phyloP scores from a whole-genome alignment of 2,797 vertebrate genomes.

The Sebastes steindachneri region DNA sequence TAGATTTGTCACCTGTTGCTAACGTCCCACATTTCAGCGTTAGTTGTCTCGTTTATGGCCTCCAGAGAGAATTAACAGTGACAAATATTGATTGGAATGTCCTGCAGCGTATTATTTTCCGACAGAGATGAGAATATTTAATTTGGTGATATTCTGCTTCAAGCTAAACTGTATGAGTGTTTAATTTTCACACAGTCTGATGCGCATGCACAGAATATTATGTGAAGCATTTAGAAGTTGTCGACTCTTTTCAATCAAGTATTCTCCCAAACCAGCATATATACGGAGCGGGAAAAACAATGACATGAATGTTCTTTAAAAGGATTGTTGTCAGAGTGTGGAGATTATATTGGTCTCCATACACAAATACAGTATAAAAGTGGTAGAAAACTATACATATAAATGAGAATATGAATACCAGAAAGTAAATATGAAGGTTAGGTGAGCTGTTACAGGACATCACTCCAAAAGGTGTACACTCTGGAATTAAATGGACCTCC shows the following conservation, averaged over 20 bases:
- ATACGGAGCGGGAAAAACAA: background rate
- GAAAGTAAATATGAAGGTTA: background rate
- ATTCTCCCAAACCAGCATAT: background rate
- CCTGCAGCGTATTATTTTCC: slow-evolving; percentile 20
- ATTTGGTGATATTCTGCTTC: slow-evolving; percentile 58
- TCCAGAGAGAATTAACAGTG: slow-evolving; percentile 38
- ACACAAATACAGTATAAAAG: background rate
- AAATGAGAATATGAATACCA: background rate
- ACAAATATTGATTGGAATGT: slow-evolving; percentile 51
- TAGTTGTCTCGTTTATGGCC: slow-evolving; percentile 4
- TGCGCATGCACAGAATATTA: slow-evolving; percentile 33
- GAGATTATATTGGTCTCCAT: background rate
- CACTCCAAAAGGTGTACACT: background rate
- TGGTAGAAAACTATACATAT: background rate
- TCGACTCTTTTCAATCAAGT: background rate
- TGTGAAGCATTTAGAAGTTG: slow-evolving; percentile 3
- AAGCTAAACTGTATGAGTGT: slow-evolving; percentile 39
- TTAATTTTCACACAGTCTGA: slow-evolving; percentile 43
- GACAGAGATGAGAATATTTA: slow-evolving; percentile 46
- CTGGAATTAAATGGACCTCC: background rate
- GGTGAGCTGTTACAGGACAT: background rate
- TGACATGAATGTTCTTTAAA: background rate
- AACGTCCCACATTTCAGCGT: slow-evolving; percentile 1
- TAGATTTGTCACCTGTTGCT: slow-evolving; percentile 26
- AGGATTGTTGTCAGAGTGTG: background rate